These are phyloP conservation scores for Mormoops blainvillei DNA, from an alignment of 2,113 vertebrate species.

Conservation along the genomic window DNA sequence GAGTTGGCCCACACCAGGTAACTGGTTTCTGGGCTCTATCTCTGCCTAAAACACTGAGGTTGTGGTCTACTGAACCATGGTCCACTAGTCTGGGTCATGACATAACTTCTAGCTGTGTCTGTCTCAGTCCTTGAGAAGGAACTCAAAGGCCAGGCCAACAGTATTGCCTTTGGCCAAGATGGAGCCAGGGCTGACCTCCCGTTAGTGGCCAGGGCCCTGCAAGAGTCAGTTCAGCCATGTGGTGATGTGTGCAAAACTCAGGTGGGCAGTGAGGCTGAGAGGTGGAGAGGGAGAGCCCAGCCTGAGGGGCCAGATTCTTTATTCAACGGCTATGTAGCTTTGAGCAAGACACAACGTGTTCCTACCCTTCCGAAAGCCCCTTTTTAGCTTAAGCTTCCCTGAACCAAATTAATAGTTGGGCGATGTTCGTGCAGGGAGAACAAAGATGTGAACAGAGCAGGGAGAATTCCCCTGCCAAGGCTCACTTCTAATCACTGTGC, in stretches of 20 bases:
- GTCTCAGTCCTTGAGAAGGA: not conserved
- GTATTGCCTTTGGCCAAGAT: not conserved
- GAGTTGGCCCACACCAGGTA: not conserved
- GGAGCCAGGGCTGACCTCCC: not conserved
- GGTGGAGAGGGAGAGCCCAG: not conserved
- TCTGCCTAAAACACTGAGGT: not conserved
- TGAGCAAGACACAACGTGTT: not conserved
- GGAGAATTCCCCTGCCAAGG: not conserved
- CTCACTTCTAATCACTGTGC: not conserved
- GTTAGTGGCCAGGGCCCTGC: not conserved
- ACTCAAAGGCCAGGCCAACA: not conserved
- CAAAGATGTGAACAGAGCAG: not conserved
- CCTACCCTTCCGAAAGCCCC: not conserved
- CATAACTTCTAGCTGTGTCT: not conserved
- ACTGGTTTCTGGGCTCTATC: not conserved
- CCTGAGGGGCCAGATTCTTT: too few relatives aligned
- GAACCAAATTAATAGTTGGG: not conserved
- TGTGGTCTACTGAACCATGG: not conserved
- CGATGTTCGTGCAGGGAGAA: too few relatives aligned
- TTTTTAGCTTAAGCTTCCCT: not conserved
- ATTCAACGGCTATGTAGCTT: not conserved
- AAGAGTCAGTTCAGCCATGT: not conserved
- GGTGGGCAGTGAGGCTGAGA: not conserved
- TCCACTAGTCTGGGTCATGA: not conserved
- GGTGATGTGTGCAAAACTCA: not conserved